Evolutionary conservation across 2,113 vertebrate species (phyloP), one percentile per base, ranked within the genome.

Genomic region (Gadus chalcogrammus): DNA sequence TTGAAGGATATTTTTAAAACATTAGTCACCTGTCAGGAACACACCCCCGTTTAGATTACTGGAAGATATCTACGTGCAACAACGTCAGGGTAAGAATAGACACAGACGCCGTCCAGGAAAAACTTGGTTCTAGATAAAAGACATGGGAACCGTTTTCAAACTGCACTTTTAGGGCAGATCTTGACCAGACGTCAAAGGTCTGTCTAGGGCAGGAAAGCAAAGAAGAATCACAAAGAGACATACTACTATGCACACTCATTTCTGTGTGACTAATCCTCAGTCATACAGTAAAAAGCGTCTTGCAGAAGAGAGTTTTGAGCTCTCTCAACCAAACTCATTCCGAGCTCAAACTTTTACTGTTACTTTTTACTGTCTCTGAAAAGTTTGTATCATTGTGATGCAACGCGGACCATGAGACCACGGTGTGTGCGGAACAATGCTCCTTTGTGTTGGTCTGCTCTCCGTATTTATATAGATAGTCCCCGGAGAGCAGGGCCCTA

Each of bases 11-110:
- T 60, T 68, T 73, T 48, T 64, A 17, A 74, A 71, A 68, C 68
- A 75, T 81, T 71, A 68, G 78, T 86, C 79, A 74, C 22, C 64
- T 76, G 71, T 69, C 11, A 42, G 38, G 75, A 77, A 75, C 68
- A 58, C 15, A 56, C 58, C 76, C 65, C n/a, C 63, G 3, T 1
- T 28, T 17, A 52, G 20, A 52, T 4, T 9, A 7, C 38, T 61
- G 70, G 16, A n/a, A 31, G 20, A 48, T 48, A 11, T 48, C 42
- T 48, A 13, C 12, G 3, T 18, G 17, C 65, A 0, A 15, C 52
- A 48, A 27, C 17, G 20, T 31, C n/a, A 28, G 15, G 27, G 52
- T 58, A 58, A 58, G 17, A 24, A 18, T 62, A 64, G 20, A 64
- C 42, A 48, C 42, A 13, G 42, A 48, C 42, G 9, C 42, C 11